Percentiles rank a stretch among this genome's conserved stretches.
These are phyloP conservation scores for Galeopterus variegatus DNA, from an alignment of 2,113 vertebrate species.

Conservation along the genomic window DNA sequence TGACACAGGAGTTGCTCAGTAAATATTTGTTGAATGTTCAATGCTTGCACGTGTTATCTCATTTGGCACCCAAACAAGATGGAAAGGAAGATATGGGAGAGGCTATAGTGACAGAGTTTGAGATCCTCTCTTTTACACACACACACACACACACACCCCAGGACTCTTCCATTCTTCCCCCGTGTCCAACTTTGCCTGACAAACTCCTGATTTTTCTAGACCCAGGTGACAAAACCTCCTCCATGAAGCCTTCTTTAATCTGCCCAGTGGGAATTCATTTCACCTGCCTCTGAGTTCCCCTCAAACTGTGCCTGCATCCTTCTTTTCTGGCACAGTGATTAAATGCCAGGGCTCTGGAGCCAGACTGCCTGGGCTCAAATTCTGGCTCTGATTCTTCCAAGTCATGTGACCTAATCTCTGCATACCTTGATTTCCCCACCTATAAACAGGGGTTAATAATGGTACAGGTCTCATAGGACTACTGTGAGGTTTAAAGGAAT, in stretches of 20 bases:
- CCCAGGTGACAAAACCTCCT: not conserved
- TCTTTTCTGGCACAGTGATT: not conserved
- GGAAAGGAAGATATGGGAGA: slow-evolving; percentile 21
- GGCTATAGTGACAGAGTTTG: not conserved
- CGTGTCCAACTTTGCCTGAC: not conserved
- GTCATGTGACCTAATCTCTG: not conserved
- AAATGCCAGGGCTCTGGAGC: not conserved
- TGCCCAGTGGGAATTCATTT: not conserved
- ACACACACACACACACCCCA: no score
- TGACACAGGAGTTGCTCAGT: not conserved
- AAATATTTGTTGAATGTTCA: slow-evolving; percentile 48
- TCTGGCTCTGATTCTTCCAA: not conserved
- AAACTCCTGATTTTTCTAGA: slow-evolving; percentile 10
- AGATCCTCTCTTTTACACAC: not conserved
- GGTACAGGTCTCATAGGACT: not conserved
- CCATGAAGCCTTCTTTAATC: slow-evolving; percentile 47
- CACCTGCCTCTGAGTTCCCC: not conserved
- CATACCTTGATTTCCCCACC: slow-evolving; percentile 38
- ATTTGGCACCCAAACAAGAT: slow-evolving; percentile 45
- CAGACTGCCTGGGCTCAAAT: not conserved
- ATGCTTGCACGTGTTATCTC: not conserved
- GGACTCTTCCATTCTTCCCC: not conserved
- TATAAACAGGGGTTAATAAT: not conserved
- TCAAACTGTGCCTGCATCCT: not conserved
- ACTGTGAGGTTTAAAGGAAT: slow-evolving; percentile 34